A percentile compares a stretch with the other conserved stretches of the same genome.
Conservation (phyloP, 2,888 invertebrate species). For the Tetropium fuscum region DNA sequence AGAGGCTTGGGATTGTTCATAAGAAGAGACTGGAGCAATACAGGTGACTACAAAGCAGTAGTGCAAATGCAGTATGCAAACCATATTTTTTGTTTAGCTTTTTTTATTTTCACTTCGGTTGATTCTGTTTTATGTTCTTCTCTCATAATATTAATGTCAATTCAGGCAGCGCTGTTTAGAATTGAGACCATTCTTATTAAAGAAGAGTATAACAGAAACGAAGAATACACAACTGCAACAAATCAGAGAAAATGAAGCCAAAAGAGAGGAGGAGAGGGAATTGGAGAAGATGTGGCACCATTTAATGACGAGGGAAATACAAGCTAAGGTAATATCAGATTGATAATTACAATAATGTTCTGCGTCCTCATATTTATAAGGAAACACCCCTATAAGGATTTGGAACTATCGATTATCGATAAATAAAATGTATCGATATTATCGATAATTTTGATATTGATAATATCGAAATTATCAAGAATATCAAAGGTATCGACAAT, state of each 20-base stretch:
- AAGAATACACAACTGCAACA: constrained; percentile 71
- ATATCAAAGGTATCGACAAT: too few relatives aligned
- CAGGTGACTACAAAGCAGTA: constrained; percentile 52
- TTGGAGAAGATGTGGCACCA: constrained; percentile 73
- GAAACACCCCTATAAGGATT: too few relatives aligned
- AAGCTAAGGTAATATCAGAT: constrained; percentile 62
- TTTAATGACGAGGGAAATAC: constrained; percentile 70
- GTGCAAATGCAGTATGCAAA: too few relatives aligned
- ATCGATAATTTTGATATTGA: too few relatives aligned
- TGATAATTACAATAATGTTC: not conserved
- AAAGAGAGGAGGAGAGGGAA: constrained; percentile 69
- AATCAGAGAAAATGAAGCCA: constrained; percentile 71
- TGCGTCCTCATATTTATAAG: not conserved
- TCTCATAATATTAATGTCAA: constrained; percentile 5
- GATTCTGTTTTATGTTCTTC: not conserved
- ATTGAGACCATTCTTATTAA: constrained; percentile 65
- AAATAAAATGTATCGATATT: too few relatives aligned
- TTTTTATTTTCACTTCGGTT: not conserved
- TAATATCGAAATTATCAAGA: too few relatives aligned
- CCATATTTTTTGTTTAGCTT: not conserved
- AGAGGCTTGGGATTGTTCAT: constrained; percentile 67
- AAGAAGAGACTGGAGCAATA: constrained; percentile 65
- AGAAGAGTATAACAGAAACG: constrained; percentile 68
- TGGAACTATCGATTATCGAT: too few relatives aligned
- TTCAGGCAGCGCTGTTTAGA: constrained; percentile 62